phyloP scores from a whole-genome alignment of 1,140 invertebrate genomes.

The Pararge aegeria region DNA sequence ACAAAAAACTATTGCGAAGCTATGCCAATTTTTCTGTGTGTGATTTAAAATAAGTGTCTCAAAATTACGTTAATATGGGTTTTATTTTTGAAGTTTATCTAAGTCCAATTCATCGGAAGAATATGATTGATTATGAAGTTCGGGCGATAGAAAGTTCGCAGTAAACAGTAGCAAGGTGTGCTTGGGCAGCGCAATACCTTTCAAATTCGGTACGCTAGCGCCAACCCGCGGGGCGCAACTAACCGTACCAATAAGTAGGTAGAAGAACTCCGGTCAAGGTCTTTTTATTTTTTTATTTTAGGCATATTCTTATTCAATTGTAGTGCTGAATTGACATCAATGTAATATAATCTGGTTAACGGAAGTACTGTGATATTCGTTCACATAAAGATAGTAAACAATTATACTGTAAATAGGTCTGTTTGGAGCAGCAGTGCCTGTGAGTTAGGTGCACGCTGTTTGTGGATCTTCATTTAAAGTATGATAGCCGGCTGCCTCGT shows the following conservation, averaged over 20 bases:
- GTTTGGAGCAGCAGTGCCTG: slow-evolving; percentile 42
- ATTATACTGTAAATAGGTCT: slow-evolving; percentile 43
- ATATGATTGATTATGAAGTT: too few species aligned
- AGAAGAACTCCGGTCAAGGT: slow-evolving; percentile 53
- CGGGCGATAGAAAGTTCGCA: too few species aligned
- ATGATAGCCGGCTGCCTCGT: neutral
- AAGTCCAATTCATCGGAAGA: too few species aligned
- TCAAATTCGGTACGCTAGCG: too few species aligned
- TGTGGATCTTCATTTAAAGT: slow-evolving; percentile 21
- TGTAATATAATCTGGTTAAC: slow-evolving; percentile 48
- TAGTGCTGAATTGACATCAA: slow-evolving; percentile 37
- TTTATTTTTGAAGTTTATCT: too few species aligned
- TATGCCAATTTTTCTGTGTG: too few species aligned
- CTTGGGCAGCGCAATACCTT: too few species aligned
- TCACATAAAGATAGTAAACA: slow-evolving; percentile 40
- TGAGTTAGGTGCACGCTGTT: slow-evolving; percentile 15
- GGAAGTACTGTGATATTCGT: slow-evolving; percentile 68
- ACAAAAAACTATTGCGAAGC: too few species aligned
- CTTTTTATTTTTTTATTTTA: slow-evolving; percentile 58
- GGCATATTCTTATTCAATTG: slow-evolving; percentile 21
- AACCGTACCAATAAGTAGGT: slow-evolving; percentile 47
- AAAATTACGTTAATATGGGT: too few species aligned
- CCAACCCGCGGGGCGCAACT: slow-evolving; percentile 12
- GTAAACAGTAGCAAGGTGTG: too few species aligned
- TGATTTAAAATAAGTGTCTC: too few species aligned